Base-by-base conservation (phyloP, 2,797 vertebrate species). In the Esox lucius region DNA sequence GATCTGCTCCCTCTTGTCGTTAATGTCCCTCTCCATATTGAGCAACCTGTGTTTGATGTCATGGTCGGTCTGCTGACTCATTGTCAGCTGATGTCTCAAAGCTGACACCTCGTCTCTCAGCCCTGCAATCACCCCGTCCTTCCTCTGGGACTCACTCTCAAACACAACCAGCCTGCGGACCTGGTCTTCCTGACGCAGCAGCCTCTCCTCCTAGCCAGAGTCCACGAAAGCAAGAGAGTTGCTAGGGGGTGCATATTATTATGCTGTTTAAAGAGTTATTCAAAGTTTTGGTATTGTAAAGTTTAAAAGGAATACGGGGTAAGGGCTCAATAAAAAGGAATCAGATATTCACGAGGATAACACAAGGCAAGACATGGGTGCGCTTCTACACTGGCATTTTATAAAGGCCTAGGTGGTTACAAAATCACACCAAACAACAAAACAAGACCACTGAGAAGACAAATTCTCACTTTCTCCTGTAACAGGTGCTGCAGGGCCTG, bases 1-100 rank as follows among this genome's bases (percentile, higher is more conserved):
- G 49, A 95, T 94, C 89, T 95, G 91, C 68, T 84, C 84, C 3
- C 82, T 84, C 67, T 92, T 94, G 77, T 81, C 84, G 2, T 68
- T 75, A 0, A 91, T 78, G 68, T 89, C 92, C 26, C 5, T 71
- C 7, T 86, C 83, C 16, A 90, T 85, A 46, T 56, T 62, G 19
- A 75, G 74, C 28, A 91, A 83, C 83, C 85, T 87, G 73, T 88
- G 85, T 0, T 61, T 77, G 71, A 84, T 62, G 39, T 85, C 81
- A 0, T 11, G 65, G 22, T 92, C 83, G 0, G 26, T 84, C 76
- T 81, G 88, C 61, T 78, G 87, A 1, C 74, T 73, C 9, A 76
- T 75, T 17, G 86, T 83, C 0, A 91, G 69, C 74, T 82, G 91
- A 73, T 90, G 89, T 0, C 78, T 87, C 82, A 94, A 86, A 0